Evolutionary conservation across 2,888 invertebrate genomes (phyloP).

Genomic region (Nebria salina): DNA sequence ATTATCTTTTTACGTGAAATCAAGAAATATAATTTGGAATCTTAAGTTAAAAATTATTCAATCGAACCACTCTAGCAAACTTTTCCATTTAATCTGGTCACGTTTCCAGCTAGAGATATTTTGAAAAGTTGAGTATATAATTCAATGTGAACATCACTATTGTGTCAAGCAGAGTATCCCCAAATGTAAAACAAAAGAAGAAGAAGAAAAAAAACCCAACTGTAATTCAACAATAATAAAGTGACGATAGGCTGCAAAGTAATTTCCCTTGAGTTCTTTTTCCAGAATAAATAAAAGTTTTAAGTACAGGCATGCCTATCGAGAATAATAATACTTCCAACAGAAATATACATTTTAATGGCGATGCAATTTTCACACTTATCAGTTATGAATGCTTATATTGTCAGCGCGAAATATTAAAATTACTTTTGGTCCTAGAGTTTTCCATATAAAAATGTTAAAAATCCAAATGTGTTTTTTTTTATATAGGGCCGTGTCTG

Average conservation of each 20-base stretch:
- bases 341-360: neutral
- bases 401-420: too few species aligned
- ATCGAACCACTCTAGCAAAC: neutral
- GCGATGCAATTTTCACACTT: neutral
- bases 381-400: neutral
- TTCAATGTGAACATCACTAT: neutral
- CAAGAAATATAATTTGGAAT: too few species aligned
- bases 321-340: neutral
- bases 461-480: neutral
- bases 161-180: neutral
- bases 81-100: neutral
- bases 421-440: neutral
- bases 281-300: slow-evolving; percentile 29
- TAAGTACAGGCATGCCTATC: neutral
- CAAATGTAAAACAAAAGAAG: neutral
- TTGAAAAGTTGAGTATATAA: neutral
- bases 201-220: neutral
- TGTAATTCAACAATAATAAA: neutral
- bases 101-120: neutral
- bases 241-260: neutral
- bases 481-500: neutral
- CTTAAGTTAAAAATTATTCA: neutral
- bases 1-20: too few species aligned
- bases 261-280: slow-evolving; percentile 38
- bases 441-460: neutral